Evolutionary conservation across 2,888 invertebrate genomes (phyloP).

Genomic region (Drosophila neotestacea): DNA sequence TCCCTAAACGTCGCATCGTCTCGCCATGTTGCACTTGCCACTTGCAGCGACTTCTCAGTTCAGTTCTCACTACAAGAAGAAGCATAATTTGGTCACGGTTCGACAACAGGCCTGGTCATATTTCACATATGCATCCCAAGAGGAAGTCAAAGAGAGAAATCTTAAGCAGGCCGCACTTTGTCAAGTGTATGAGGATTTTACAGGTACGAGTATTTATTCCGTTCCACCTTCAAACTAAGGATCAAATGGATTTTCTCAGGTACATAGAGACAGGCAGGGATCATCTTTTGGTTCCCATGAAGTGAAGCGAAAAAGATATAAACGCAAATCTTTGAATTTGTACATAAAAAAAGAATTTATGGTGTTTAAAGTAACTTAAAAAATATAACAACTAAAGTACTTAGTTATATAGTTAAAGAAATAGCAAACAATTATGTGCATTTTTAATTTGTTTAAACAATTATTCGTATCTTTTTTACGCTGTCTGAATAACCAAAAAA

Average conservation of each 20-base stretch:
- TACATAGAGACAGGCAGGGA: background rate
- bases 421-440: too few species aligned
- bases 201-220: conserved; percentile 75
- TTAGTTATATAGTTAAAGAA: too few species aligned
- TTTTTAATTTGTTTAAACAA: too few species aligned
- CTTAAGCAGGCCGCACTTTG: conserved; percentile 65
- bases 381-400: too few species aligned
- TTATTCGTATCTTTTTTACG: background rate
- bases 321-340: too few species aligned
- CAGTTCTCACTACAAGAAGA: conserved; percentile 30
- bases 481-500: conserved; percentile 2
- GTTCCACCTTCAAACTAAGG: background rate
- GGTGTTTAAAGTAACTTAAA: too few species aligned
- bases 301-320: background rate
- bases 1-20: conserved; percentile 55
- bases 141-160: conserved; percentile 54
- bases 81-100: conserved; percentile 62
- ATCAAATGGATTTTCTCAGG: conserved; percentile 13
- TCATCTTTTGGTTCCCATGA: conserved; percentile 11
- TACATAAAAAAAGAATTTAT: too few species aligned
- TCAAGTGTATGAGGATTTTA: conserved; percentile 75
- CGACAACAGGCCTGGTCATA: conserved; percentile 60
- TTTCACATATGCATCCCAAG: conserved; percentile 59
- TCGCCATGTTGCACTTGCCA: conserved; percentile 64
- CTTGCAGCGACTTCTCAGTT: conserved; percentile 24